These are phyloP conservation scores for Eubasilissa regina DNA, from an alignment of 1,140 invertebrate species.

Conservation along the genomic window DNA sequence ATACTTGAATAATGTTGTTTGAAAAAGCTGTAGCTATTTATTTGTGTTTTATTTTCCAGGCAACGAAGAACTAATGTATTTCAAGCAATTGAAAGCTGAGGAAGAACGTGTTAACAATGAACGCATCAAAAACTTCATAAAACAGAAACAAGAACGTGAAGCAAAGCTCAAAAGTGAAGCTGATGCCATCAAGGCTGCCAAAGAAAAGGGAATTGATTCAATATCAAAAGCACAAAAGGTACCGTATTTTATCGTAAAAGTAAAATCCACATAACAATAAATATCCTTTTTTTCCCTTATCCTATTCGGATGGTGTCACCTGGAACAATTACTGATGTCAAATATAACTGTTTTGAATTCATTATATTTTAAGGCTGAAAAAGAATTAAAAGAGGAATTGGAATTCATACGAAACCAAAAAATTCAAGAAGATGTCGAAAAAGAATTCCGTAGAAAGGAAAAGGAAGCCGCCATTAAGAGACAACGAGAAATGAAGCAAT, in stretches of 20 bases:
- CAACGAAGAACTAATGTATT: conserved; percentile 68
- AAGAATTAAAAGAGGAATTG: conserved; percentile 68
- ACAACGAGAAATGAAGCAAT: conserved; percentile 69
- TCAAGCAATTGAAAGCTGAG: conserved; percentile 68
- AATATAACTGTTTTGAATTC: not conserved
- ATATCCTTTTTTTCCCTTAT: too few relatives aligned
- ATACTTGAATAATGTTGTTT: not conserved
- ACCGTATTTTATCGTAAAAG: conserved; percentile 2
- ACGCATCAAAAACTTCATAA: conserved; percentile 67
- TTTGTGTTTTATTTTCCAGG: conserved; percentile 60
- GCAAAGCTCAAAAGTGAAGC: conserved; percentile 64
- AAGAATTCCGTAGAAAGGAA: conserved; percentile 68
- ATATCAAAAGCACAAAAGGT: conserved; percentile 71
- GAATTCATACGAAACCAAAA: conserved; percentile 69
- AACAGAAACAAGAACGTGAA: conserved; percentile 67
- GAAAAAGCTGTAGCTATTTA: not conserved
- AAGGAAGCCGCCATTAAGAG: conserved; percentile 68
- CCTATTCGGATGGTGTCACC: too few relatives aligned
- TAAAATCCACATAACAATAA: not conserved
- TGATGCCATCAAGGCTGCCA: conserved; percentile 67
- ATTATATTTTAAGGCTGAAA: conserved; percentile 64
- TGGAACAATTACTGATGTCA: not conserved
- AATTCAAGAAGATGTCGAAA: conserved; percentile 71
- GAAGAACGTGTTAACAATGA: conserved; percentile 68
- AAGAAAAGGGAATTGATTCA: conserved; percentile 69